phyloP scores from a whole-genome alignment of 2,888 invertebrate species.

The Drosophila paucipuncta region DNA sequence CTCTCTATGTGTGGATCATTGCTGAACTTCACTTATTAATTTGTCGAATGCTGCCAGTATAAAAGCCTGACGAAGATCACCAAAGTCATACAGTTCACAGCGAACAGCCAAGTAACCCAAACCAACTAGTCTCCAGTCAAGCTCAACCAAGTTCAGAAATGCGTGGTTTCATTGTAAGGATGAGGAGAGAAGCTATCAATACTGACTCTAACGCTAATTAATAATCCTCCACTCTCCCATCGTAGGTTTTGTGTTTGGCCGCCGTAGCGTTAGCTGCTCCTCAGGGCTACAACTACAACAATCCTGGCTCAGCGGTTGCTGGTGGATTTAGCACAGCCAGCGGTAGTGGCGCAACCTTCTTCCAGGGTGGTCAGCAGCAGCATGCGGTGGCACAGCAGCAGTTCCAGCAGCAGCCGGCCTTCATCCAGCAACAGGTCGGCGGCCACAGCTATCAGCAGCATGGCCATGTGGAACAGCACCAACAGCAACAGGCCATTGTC shows the following conservation, averaged over 20 bases:
- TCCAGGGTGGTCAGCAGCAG: constrained; percentile 55
- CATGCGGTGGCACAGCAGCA: constrained; percentile 40
- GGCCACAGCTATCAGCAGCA: constrained; percentile 43
- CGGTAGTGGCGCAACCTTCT: constrained; percentile 47
- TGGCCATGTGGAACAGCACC: constrained; percentile 58
- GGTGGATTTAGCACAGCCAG: constrained; percentile 52
- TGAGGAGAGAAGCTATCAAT: constrained; percentile 9
- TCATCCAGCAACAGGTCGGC: constrained; percentile 53
- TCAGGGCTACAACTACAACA: constrained; percentile 84
- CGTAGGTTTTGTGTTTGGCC: constrained; percentile 82
- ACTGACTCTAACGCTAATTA: not conserved
- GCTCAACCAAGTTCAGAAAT: constrained; percentile 82
- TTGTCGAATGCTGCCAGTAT: constrained; percentile 66
- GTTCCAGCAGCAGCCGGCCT: constrained; percentile 35
- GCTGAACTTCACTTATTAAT: constrained; percentile 75
- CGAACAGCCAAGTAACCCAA: constrained; percentile 68
- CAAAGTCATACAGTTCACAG: constrained; percentile 77
- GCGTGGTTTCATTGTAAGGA: constrained; percentile 84
- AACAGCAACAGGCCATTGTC: constrained; percentile 75
- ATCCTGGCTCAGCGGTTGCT: constrained; percentile 60
- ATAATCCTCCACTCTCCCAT: not conserved
- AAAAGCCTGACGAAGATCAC: constrained; percentile 65
- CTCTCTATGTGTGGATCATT: constrained; percentile 42
- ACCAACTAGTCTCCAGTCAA: constrained; percentile 49
- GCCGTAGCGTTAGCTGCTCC: constrained; percentile 82